phyloP scores from a whole-genome alignment of 2,113 vertebrate genomes.

The Sebastes fasciatus region DNA sequence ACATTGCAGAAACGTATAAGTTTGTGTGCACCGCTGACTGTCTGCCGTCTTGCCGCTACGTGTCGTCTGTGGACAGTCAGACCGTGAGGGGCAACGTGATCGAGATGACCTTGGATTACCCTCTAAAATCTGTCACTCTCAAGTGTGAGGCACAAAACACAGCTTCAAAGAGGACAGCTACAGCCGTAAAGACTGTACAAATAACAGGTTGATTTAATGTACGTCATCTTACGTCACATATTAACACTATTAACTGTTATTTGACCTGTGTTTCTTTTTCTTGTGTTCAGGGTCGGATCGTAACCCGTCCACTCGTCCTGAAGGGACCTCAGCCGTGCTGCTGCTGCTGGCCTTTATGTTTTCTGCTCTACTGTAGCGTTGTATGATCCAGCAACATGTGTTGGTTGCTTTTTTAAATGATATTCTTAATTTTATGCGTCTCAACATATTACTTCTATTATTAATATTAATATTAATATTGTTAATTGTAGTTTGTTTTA shows the following conservation, averaged over 20 bases:
- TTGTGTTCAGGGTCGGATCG: fast-evolving
- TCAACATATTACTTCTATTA: no score
- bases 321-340: constrained; percentile 8
- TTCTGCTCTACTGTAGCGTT: not conserved
- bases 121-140: constrained; percentile 39
- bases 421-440: not conserved
- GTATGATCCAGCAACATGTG: not conserved
- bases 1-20: not conserved
- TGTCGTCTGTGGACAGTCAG: constrained; percentile 28
- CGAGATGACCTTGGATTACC: constrained; percentile 34
- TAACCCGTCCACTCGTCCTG: constrained; percentile 12
- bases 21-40: constrained; percentile 45
- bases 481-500: not conserved
- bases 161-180: constrained; percentile 9
- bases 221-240: not conserved
- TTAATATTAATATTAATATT: no score
- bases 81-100: constrained; percentile 42
- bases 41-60: constrained; percentile 49
- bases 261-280: not conserved
- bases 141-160: constrained; percentile 59
- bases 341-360: constrained; percentile 31
- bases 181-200: constrained; percentile 7
- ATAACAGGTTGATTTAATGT: constrained; percentile 32
- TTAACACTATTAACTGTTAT: not conserved
- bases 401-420: not conserved